A percentile compares a stretch with the other conserved stretches of the same genome.
Evolutionary conservation across 1,140 invertebrate species (phyloP).

Genomic region (Scaptomyza montana): DNA sequence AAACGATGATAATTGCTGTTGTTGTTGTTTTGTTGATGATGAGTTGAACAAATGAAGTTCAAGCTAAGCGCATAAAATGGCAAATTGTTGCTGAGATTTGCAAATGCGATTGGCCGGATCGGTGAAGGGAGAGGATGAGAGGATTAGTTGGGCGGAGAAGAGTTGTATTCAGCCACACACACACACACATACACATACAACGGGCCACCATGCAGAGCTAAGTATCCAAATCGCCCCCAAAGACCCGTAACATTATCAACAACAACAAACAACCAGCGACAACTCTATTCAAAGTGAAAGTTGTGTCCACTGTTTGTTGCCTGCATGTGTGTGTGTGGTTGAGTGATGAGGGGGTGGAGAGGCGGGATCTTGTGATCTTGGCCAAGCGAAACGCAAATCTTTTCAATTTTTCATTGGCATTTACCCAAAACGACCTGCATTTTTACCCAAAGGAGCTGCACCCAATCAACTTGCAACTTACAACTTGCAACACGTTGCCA

Average conservation of each 20-base stretch:
- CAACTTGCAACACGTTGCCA: background rate
- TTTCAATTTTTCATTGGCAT: conserved; percentile 5
- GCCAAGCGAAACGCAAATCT: conserved; percentile 6
- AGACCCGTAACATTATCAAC: conserved; percentile 11
- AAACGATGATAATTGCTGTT: background rate
- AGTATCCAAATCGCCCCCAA: conserved; percentile 40
- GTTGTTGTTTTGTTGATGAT: background rate
- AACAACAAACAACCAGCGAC: conserved; percentile 23
- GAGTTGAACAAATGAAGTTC: conserved; percentile 14
- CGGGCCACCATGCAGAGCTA: conserved; percentile 36
- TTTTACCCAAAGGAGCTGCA: conserved; percentile 2
- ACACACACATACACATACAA: conserved; percentile 13
- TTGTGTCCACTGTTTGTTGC: conserved; percentile 25
- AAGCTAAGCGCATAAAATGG: conserved; percentile 18
- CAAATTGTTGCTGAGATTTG: conserved; percentile 28
- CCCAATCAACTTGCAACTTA: conserved; percentile 6
- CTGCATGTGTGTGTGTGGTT: background rate
- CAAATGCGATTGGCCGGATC: conserved; percentile 26
- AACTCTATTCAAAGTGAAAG: conserved; percentile 41
- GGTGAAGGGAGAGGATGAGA: background rate
- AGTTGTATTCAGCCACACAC: no score
- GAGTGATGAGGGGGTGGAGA: background rate
- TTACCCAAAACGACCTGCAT: background rate
- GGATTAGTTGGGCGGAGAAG: background rate
- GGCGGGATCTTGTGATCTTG: conserved; percentile 6